Evolutionary conservation across 2,888 invertebrate species (phyloP).

Genomic region (Zygothrica quintamaculata): DNA sequence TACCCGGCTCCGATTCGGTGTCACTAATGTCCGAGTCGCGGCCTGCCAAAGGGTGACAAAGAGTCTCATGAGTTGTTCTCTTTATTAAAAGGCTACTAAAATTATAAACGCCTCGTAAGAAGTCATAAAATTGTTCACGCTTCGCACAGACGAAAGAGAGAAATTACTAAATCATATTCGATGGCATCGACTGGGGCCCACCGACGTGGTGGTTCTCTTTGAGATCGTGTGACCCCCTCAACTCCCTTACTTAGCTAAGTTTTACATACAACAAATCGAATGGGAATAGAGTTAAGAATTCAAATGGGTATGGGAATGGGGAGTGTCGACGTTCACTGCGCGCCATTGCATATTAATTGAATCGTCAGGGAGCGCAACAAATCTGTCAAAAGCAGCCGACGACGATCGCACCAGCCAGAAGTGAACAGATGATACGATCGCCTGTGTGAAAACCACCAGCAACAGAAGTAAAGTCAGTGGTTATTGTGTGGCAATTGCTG

Average conservation of each 20-base stretch:
- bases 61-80: constrained; percentile 12
- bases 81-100: constrained; percentile 69
- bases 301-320: constrained; percentile 15
- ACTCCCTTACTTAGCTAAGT: constrained; percentile 4
- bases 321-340: constrained; percentile 66
- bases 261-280: constrained; percentile 28
- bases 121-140: constrained; percentile 72
- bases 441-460: neutral
- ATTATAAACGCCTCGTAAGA: constrained; percentile 79
- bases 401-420: constrained; percentile 45
- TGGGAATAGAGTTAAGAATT: constrained; percentile 10
- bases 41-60: constrained; percentile 63
- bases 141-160: constrained; percentile 27
- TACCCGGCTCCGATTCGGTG: constrained; percentile 95
- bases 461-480: neutral
- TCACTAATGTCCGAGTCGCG: constrained; percentile 89
- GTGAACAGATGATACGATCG: constrained; percentile 18
- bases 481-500: constrained; percentile 1
- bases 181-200: constrained; percentile 49
- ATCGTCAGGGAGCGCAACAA: constrained; percentile 79
- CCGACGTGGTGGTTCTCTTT: constrained; percentile 61
- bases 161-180: constrained; percentile 58
- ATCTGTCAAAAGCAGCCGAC: constrained; percentile 82
- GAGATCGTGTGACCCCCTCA: constrained; percentile 43
- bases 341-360: constrained; percentile 81